phyloP scores from a whole-genome alignment of 2,113 vertebrate genomes.

The Carettochelys insculpta region DNA sequence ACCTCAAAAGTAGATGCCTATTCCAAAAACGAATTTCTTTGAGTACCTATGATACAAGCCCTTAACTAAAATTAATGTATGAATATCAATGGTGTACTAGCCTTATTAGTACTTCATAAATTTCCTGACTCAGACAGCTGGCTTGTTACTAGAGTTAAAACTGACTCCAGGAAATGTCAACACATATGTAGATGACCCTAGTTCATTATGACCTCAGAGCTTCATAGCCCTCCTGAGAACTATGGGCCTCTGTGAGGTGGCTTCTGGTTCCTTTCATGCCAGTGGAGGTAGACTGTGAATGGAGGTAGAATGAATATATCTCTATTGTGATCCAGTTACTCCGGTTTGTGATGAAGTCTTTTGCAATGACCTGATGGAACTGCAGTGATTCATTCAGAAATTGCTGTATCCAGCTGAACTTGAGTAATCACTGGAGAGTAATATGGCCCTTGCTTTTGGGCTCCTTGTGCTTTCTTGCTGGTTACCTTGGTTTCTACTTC shows the following conservation, averaged over 20 bases:
- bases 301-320: neutral
- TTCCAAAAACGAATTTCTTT: neutral
- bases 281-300: neutral
- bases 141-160: neutral
- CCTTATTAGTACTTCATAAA: neutral
- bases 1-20: neutral
- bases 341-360: neutral
- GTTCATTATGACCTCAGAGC: neutral
- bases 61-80: neutral
- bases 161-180: neutral
- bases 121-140: neutral
- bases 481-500: neutral
- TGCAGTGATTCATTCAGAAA: neutral
- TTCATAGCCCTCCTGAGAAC: accelerated
- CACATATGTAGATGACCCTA: neutral
- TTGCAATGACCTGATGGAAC: neutral
- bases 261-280: neutral
- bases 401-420: neutral
- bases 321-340: neutral
- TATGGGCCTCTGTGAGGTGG: accelerated
- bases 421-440: neutral
- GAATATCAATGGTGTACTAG: neutral
- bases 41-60: neutral
- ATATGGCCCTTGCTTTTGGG: neutral
- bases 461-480: neutral